These are phyloP conservation scores for Chymomyza amoena DNA, from an alignment of 2,888 invertebrate genomes.

Conservation along the genomic window DNA sequence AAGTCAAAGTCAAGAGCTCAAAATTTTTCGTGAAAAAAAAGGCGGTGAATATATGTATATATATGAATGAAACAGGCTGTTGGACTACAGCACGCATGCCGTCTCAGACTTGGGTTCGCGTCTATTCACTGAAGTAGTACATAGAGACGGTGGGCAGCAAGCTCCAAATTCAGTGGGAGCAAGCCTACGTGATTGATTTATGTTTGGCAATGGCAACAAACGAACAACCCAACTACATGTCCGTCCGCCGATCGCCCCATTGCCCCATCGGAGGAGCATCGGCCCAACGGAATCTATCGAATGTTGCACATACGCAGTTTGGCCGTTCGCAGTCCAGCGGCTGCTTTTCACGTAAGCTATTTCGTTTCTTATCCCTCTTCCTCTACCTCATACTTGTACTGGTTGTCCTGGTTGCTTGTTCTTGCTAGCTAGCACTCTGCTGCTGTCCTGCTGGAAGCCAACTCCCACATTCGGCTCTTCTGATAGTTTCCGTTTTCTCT, in stretches of 20 bases:
- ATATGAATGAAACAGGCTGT: neutral
- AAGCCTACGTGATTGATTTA: conserved; percentile 40
- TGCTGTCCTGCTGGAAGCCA: conserved; percentile 23
- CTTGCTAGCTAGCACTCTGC: neutral
- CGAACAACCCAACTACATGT: no score
- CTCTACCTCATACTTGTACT: conserved; percentile 3
- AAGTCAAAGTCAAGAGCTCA: neutral
- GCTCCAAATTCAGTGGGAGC: neutral
- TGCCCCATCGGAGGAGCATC: neutral
- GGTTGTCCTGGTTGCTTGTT: neutral
- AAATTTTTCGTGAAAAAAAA: neutral
- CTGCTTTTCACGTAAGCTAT: conserved; percentile 2
- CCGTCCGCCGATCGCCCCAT: no score
- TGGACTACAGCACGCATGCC: neutral
- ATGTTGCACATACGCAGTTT: conserved; percentile 38
- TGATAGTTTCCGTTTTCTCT: neutral
- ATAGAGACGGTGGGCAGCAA: neutral
- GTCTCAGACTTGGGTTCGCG: neutral
- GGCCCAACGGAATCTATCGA: conserved; percentile 9
- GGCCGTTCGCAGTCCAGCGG: conserved; percentile 6
- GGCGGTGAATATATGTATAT: neutral
- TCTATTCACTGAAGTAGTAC: neutral
- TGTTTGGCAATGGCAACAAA: conserved; percentile 8
- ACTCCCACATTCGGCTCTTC: conserved; percentile 33
- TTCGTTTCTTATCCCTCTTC: conserved; percentile 10